Conservation (phyloP, 2,888 invertebrate species). For the Hipparchia sbordonii region DNA sequence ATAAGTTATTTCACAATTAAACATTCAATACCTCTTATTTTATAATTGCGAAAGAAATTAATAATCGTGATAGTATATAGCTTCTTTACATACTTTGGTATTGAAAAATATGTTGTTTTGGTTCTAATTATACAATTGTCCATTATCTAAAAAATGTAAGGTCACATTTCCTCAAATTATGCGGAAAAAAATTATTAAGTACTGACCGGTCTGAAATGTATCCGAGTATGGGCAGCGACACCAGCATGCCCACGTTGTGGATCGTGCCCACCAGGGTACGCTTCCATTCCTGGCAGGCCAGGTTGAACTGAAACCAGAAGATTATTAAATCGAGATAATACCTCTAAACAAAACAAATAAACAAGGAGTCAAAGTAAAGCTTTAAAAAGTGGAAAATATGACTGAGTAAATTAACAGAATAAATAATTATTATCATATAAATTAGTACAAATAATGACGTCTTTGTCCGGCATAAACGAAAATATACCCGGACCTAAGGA, state of each 20-base stretch:
- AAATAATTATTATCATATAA: no score
- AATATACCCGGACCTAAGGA: background rate
- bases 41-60: no score
- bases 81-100: no score
- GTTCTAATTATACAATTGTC: no score
- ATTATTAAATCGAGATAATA: background rate
- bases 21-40: no score
- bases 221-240: conserved; percentile 87
- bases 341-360: background rate
- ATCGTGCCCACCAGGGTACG: conserved; percentile 89
- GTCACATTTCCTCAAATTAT: background rate
- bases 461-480: background rate
- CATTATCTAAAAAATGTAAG: no score
- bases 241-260: conserved; percentile 88
- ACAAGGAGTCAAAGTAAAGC: background rate
- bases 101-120: no score
- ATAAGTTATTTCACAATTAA: no score
- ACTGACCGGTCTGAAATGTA: conserved; percentile 86
- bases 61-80: no score
- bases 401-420: no score
- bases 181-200: background rate
- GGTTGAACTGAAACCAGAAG: conserved; percentile 62
- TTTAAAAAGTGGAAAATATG: background rate
- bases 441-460: background rate
- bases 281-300: conserved; percentile 86